Percentiles rank a stretch among this genome's conserved stretches.
phyloP scores from a whole-genome alignment of 2,113 vertebrate genomes.

The Takifugu flavidus region DNA sequence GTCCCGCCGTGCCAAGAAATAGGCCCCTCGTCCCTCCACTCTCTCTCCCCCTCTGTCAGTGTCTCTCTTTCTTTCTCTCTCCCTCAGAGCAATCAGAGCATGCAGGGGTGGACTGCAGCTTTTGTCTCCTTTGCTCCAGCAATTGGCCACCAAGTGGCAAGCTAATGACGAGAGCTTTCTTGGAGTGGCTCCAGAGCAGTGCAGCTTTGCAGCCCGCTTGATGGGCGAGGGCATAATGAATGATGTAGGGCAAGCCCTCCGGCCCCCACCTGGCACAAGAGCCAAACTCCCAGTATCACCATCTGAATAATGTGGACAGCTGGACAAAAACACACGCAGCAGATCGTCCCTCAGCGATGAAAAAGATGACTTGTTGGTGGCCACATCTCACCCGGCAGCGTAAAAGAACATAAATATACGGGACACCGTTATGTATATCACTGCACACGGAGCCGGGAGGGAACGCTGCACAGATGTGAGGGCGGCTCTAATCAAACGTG shows the following conservation, averaged over 20 bases:
- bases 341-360: constrained; percentile 27
- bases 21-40: constrained; percentile 41
- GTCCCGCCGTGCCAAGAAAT: constrained; percentile 56
- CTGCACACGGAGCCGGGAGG: background rate
- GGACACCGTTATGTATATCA: background rate
- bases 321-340: constrained; percentile 14
- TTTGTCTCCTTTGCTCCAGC: constrained; percentile 72
- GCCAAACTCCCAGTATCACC: constrained; percentile 31
- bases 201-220: constrained; percentile 52
- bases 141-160: constrained; percentile 76
- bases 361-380: background rate
- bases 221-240: constrained; percentile 63
- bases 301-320: constrained; percentile 31
- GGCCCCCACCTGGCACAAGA: constrained; percentile 52
- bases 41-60: constrained; percentile 12
- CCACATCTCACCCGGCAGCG: background rate
- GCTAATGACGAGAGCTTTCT: constrained; percentile 72
- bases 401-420: background rate
- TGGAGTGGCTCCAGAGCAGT: constrained; percentile 53
- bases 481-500: background rate
- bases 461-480: background rate
- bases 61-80: constrained; percentile 18
- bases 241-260: constrained; percentile 67
- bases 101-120: constrained; percentile 69
- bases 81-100: constrained; percentile 75